phyloP scores from a whole-genome alignment of 30 jellyfish, hydroid and myxozoan species.

The Hydractinia symbiolongicarpus region DNA sequence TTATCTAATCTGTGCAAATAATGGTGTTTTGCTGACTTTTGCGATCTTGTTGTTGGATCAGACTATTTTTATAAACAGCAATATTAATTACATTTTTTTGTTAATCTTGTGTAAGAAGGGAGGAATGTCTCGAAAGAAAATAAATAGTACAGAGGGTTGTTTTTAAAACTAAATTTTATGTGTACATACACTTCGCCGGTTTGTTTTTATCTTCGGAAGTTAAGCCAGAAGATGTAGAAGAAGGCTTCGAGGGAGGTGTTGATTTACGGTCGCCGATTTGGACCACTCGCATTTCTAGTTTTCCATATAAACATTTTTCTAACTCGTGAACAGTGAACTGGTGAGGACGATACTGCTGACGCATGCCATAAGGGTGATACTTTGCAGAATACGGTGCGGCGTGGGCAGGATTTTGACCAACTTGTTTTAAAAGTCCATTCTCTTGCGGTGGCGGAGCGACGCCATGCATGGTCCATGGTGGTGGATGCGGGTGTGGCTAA shows the following conservation, averaged over 20 bases:
- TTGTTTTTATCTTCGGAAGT: conserved; percentile 57
- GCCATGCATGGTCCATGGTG: background rate
- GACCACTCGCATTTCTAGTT: conserved; percentile 78
- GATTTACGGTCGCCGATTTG: conserved; percentile 46
- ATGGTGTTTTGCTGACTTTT: too few relatives aligned
- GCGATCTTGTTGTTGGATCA: too few relatives aligned
- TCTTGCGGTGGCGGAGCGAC: background rate
- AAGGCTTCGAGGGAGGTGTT: conserved; percentile 11
- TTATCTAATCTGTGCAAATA: too few relatives aligned
- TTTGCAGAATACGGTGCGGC: conserved; percentile 29
- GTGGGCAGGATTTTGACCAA: conserved; percentile 7
- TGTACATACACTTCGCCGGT: conserved; percentile 81
- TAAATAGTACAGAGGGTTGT: too few relatives aligned
- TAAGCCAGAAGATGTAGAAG: background rate
- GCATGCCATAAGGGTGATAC: conserved; percentile 47
- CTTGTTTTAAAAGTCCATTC: conserved; percentile 13
- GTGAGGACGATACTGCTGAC: conserved; percentile 30
- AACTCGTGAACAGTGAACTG: conserved; percentile 71
- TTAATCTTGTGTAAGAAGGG: too few relatives aligned
- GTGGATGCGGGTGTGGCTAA: conserved; percentile 10
- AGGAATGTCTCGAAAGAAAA: too few relatives aligned
- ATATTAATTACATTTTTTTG: too few relatives aligned
- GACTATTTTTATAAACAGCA: too few relatives aligned
- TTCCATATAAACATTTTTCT: conserved; percentile 75
- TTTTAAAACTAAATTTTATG: background rate